Base-by-base conservation (phyloP, 1,140 invertebrate genomes). In the Andrena cerasifolii region DNA sequence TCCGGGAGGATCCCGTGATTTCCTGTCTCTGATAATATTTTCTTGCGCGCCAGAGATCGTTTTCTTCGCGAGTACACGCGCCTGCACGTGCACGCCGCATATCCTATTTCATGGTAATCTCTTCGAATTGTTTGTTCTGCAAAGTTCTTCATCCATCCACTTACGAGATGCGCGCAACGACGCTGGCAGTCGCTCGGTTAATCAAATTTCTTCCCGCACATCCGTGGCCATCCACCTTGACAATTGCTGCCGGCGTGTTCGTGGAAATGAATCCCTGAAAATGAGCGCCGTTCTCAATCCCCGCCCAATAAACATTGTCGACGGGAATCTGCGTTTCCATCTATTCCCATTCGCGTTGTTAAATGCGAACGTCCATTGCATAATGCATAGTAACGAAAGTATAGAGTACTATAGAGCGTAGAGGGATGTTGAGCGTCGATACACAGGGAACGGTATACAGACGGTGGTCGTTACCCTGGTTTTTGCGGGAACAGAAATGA, bases 401-500 rank as follows among this genome's bases (percentile, higher is more conserved):
- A 18, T 31, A 66, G 45, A 26, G 47, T 65, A 62, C 59, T 68
- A 66, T 71, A 47, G 33, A 77, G 61, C 62, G 63, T 79, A 65
- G 82, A 84, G n/a, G n/a, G n/a, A 66, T 68, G 73, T 71, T 53
- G 33, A 77, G 61, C 62, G 63, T 79, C 71, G 82, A 84, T 84
- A 83, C 81, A 66, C 80, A 10, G 36, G 10, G 53, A 76, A 51
- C 78, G 31, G 54, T 63, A 66, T 33, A 75, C 68, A 84, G 73
- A 80, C 67, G 63, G 14, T 67, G 82, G 84, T 87, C 87, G 82
- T 88, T 88, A 88, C 74, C 76, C 66, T 53, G 77, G 67, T 88
- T 88, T 87, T 88, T 87, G 79, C 78, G 70, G 78, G 73, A 79
- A 70, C 84, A 87, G 81, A 89, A 89, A 89, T 89, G 87, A 89